A percentile compares a stretch with the other conserved stretches of the same genome.
Conservation (phyloP, 2,797 vertebrate genomes). For the Macrochelys suwanniensis region DNA sequence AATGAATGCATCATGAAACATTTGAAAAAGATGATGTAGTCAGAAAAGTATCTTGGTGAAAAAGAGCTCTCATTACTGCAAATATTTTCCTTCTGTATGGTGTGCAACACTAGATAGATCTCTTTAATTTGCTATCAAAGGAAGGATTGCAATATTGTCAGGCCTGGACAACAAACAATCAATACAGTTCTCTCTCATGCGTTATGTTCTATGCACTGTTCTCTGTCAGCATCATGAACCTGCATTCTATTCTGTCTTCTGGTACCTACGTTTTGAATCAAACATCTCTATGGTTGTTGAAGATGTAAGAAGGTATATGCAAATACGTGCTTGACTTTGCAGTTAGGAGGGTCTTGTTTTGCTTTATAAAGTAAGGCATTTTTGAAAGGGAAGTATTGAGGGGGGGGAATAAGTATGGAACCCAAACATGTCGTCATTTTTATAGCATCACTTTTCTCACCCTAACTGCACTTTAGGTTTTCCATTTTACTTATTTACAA, state of each 20-base stretch:
- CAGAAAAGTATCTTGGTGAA: background rate
- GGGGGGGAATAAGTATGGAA: background rate
- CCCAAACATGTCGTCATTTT: background rate
- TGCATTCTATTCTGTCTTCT: constrained; percentile 23
- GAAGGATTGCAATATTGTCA: background rate
- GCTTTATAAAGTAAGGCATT: background rate
- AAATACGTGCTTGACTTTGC: background rate
- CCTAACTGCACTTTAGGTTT: background rate
- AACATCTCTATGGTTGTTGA: constrained; percentile 16
- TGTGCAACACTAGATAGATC: background rate
- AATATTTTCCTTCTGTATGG: background rate
- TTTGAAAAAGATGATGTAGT: background rate
- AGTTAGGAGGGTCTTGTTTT: background rate
- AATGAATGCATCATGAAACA: background rate
- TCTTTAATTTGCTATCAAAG: background rate
- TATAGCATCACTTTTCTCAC: background rate
- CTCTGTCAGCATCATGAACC: background rate
- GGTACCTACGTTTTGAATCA: background rate
- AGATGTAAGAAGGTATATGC: background rate
- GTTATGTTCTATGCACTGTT: background rate
- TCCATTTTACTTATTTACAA: background rate
- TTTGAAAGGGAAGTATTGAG: background rate
- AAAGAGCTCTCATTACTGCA: background rate
- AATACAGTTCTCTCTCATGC: background rate
- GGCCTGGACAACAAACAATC: background rate